Percentiles rank a stretch among this genome's conserved stretches.
Evolutionary conservation across 2,113 vertebrate genomes (phyloP).

Genomic region (Struthidea cinerea): DNA sequence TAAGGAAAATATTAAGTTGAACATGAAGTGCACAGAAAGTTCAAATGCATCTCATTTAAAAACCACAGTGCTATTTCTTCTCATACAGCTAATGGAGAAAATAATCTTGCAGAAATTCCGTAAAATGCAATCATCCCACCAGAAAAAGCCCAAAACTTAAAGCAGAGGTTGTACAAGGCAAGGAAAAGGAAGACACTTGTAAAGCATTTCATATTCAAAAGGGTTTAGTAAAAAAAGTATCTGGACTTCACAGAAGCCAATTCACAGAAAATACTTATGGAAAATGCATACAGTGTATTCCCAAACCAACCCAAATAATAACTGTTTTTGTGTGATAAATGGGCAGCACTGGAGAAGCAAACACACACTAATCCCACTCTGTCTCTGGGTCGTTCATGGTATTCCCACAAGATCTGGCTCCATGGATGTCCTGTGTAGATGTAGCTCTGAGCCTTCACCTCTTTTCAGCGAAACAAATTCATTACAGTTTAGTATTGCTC

Average conservation of each 20-base stretch:
- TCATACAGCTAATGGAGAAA: not conserved
- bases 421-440: not conserved
- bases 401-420: not conserved
- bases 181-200: not conserved
- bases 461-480: slow-evolving; percentile 10
- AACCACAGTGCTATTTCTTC: not conserved
- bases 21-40: not conserved
- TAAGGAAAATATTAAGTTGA: not conserved
- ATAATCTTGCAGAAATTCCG: not conserved
- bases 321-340: not conserved
- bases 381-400: not conserved
- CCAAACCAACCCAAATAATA: not conserved
- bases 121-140: not conserved
- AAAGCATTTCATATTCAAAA: not conserved
- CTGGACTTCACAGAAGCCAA: not conserved
- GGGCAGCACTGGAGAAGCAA: not conserved
- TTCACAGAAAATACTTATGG: not conserved
- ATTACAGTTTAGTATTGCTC: not conserved
- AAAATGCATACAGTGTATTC: not conserved
- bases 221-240: not conserved
- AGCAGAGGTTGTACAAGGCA: not conserved
- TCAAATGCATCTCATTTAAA: not conserved
- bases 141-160: not conserved
- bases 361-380: not conserved
- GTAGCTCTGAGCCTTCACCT: not conserved